Percentiles rank a stretch among this genome's conserved stretches.
These are phyloP conservation scores for Caenorhabditis inopinata DNA, from an alignment of 1,140 invertebrate genomes.

Conservation along the genomic window DNA sequence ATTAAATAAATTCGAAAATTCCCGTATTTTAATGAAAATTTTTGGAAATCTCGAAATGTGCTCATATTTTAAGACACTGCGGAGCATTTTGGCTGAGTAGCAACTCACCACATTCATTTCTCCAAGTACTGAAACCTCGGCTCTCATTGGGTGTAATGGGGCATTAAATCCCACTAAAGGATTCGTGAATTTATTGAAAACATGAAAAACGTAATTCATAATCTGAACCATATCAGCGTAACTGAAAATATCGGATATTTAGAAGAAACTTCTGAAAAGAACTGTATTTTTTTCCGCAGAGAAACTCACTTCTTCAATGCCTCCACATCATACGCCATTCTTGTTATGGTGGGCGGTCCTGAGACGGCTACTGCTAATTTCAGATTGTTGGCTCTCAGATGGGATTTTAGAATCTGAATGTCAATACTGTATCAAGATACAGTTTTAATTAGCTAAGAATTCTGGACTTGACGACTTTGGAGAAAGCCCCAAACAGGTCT, in stretches of 20 bases:
- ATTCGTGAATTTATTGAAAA: conserved; percentile 33
- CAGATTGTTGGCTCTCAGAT: background rate
- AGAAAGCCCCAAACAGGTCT: no score
- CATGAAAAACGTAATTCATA: conserved; percentile 61
- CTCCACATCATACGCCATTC: conserved; percentile 48
- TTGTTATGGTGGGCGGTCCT: conserved; percentile 52
- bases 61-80: background rate
- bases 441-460: no score
- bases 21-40: background rate
- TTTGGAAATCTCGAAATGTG: conserved; percentile 19
- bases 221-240: conserved; percentile 57
- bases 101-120: conserved; percentile 54
- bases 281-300: no score
- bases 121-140: conserved; percentile 49
- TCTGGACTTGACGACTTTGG: no score
- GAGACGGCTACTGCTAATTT: conserved; percentile 49
- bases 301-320: conserved; percentile 50
- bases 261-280: no score
- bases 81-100: background rate
- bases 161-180: conserved; percentile 60
- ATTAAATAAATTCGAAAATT: background rate
- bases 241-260: no score
- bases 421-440: background rate
- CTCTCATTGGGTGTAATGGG: conserved; percentile 42
- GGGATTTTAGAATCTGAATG: conserved; percentile 34